Base-by-base conservation (phyloP, 2,113 vertebrate species). In the Noturus placidus region DNA sequence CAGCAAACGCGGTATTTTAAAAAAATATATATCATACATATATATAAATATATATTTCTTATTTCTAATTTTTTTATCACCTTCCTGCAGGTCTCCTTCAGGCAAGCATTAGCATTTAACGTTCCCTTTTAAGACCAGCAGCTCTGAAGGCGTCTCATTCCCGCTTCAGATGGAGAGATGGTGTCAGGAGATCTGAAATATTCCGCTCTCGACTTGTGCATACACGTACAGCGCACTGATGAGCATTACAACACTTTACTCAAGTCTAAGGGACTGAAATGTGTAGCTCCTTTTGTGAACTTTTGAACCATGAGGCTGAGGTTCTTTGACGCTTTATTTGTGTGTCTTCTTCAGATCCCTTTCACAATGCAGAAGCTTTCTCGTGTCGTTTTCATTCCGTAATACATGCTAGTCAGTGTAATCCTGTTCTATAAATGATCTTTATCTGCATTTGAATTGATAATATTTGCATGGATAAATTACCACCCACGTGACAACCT, bases 1-100 rank as follows among this genome's bases (percentile, higher is more conserved):
- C 83, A 96, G 97, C 93, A 97, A 97, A 93, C 94, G 96, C 86
- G 97, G 98, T 99, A 95, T 97, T 83, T 46, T 9, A 9, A 9
- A 42, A 42, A 42, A 42, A 4, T 46, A 46, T 42, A 42, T 46
- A 46, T 46, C 25, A 10, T 35, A 19, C 59, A 86, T 81, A 46
- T 9, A 86, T 81, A 76, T n/a, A 80, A 27, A 52, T 59, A 86
- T 78, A 86, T 46, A 54, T 33, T 52, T 46, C 17, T 30, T 69
- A 65, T 67, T 78, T 50, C 33, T 63, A 33, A 72, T 25, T 79
- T 72, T n/a, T 87, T 84, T 76, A 72, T 86, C 63, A 82, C 72
- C 77, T 83, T 87, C 86, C 87, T 89, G 57, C n/a, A 76, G 88
- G 81, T 76, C 76, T 85, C 83, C 84, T 84, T 89, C 87, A 84